phyloP scores from a whole-genome alignment of 2,888 invertebrate species.

The Netelia melanura region DNA sequence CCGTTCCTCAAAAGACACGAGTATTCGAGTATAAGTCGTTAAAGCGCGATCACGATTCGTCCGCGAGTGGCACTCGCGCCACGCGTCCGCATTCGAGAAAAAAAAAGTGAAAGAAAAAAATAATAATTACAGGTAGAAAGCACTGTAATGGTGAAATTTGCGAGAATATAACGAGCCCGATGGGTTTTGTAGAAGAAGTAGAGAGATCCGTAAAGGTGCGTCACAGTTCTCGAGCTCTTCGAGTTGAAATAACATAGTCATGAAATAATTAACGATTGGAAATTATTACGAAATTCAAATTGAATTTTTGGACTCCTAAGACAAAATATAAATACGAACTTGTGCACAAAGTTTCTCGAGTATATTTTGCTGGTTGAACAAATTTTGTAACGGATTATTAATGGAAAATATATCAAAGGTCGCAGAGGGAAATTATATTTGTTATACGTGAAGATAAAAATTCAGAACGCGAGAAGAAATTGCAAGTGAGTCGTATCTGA shows the following conservation, averaged over 20 bases:
- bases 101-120: slow-evolving; percentile 22
- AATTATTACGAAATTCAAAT: slow-evolving; percentile 10
- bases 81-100: slow-evolving; percentile 24
- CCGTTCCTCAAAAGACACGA: slow-evolving; percentile 33
- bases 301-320: slow-evolving; percentile 5
- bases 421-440: background rate
- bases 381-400: slow-evolving; percentile 18
- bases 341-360: slow-evolving; percentile 6
- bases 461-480: slow-evolving; percentile 1
- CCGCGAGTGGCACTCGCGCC: slow-evolving; percentile 6
- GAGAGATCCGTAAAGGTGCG: background rate
- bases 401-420: background rate
- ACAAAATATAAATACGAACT: slow-evolving; percentile 27
- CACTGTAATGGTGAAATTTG: slow-evolving; percentile 67
- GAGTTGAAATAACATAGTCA: background rate
- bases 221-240: background rate
- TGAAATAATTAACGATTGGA: background rate
- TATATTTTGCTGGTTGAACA: background rate
- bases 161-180: slow-evolving; percentile 50
- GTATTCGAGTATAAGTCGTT: slow-evolving; percentile 36
- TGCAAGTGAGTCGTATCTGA: background rate
- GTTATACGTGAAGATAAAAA: background rate
- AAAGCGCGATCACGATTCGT: slow-evolving; percentile 16
- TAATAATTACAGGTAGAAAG: slow-evolving; percentile 66
- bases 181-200: slow-evolving; percentile 10